Percentiles rank a stretch among this genome's conserved stretches.
These are phyloP conservation scores for Apamea sordens DNA, from an alignment of 2,888 invertebrate genomes.

Conservation along the genomic window DNA sequence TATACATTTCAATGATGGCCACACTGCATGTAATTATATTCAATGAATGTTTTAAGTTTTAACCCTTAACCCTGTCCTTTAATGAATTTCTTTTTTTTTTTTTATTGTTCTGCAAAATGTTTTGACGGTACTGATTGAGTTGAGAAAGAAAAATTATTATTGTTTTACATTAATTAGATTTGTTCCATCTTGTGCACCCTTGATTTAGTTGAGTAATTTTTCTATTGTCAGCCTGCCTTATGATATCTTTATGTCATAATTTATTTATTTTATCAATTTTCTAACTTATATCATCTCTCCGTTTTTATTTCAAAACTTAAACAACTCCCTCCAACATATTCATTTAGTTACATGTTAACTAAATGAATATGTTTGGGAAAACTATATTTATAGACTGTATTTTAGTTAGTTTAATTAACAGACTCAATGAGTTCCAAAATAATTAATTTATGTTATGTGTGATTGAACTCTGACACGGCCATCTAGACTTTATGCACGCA, in stretches of 20 bases:
- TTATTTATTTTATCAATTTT: conserved; percentile 3
- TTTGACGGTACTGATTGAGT: not conserved
- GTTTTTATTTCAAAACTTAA: not conserved
- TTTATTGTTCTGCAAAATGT: conserved; percentile 12
- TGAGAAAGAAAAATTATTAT: not conserved
- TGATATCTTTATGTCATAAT: not conserved
- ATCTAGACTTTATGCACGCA: not conserved
- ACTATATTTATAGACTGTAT: not conserved
- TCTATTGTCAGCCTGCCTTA: not conserved
- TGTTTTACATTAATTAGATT: not conserved
- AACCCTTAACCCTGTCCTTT: conserved; percentile 42
- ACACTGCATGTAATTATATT: conserved; percentile 45
- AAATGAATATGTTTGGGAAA: not conserved
- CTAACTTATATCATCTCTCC: not conserved
- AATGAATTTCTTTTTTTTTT: conserved; percentile 32
- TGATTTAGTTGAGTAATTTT: not conserved
- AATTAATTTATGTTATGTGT: not conserved
- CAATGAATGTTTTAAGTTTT: conserved; percentile 48
- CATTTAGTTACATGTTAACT: not conserved
- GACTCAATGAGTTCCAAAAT: not conserved
- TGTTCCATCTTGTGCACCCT: not conserved
- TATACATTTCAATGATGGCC: conserved; percentile 49
- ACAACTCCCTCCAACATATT: too few relatives aligned
- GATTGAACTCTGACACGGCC: not conserved
- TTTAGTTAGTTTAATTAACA: not conserved